phyloP scores from a whole-genome alignment of 2,888 invertebrate species.

The Elysia crispata region DNA sequence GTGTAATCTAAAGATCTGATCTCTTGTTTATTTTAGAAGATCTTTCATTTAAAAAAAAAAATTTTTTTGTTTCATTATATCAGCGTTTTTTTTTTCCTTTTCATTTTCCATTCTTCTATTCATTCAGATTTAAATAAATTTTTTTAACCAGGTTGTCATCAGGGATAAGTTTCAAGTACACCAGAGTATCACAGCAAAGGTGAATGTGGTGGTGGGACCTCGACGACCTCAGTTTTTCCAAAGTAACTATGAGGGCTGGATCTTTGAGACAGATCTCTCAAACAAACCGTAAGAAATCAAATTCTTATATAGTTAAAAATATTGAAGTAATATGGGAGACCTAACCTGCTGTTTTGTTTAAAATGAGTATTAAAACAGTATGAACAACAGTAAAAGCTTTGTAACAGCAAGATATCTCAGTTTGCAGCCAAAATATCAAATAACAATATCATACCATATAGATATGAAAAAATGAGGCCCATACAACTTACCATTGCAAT shows the following conservation, averaged over 20 bases:
- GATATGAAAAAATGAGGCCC: too few relatives aligned
- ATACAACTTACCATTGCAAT: too few relatives aligned
- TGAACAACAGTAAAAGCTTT: too few relatives aligned
- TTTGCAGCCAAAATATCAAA: too few relatives aligned
- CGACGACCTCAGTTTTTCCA: slow-evolving; percentile 98
- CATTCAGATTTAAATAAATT: not conserved
- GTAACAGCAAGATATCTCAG: too few relatives aligned
- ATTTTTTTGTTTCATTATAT: too few relatives aligned
- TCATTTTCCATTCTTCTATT: not conserved
- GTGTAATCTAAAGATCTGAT: too few relatives aligned
- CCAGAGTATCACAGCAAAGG: slow-evolving; percentile 62
- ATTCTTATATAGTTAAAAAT: not conserved
- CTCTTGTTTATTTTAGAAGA: too few relatives aligned
- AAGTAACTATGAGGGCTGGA: slow-evolving; percentile 95
- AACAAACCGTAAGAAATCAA: slow-evolving; percentile 89
- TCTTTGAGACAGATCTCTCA: slow-evolving; percentile 97
- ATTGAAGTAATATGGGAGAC: not conserved
- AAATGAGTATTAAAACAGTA: too few relatives aligned
- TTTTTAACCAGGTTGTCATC: not conserved
- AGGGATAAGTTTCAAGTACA: slow-evolving; percentile 14
- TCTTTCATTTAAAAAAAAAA: too few relatives aligned
- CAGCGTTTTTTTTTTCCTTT: not conserved
- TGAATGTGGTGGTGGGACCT: slow-evolving; percentile 94
- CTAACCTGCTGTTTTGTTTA: too few relatives aligned
- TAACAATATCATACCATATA: too few relatives aligned